These are phyloP conservation scores for Gymnopithys bicolor DNA, from an alignment of 2,797 vertebrate species.

Conservation along the genomic window DNA sequence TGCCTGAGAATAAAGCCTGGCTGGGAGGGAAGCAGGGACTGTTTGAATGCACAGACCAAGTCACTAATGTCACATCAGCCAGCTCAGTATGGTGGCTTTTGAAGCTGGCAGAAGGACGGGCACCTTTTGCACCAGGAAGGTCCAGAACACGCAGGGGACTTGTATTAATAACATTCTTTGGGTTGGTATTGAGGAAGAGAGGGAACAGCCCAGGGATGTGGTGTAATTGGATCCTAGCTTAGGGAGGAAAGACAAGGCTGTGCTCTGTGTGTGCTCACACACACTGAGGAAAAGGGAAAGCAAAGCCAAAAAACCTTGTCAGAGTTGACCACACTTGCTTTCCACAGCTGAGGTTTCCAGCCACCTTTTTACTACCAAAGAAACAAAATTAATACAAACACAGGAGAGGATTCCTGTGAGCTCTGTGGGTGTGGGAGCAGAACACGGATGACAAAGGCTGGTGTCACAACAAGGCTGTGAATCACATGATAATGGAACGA, in stretches of 20 bases:
- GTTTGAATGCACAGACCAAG: neutral
- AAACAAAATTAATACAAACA: constrained; percentile 25
- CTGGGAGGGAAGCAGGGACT: neutral
- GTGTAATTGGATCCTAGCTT: neutral
- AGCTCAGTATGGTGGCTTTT: neutral
- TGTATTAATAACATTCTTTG: neutral
- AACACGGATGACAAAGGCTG: constrained; percentile 6
- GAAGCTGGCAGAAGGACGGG: neutral
- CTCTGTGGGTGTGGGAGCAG: constrained; percentile 63
- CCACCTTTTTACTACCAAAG: constrained; percentile 39
- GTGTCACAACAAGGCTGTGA: constrained; percentile 42
- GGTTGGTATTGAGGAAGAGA: neutral
- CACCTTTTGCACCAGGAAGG: neutral
- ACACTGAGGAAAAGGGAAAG: neutral
- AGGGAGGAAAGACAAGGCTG: neutral
- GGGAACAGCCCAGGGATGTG: neutral
- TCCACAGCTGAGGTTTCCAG: constrained; percentile 40
- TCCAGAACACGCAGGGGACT: neutral
- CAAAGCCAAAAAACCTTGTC: constrained; percentile 38
- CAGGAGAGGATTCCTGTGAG: neutral
- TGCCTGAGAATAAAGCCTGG: neutral
- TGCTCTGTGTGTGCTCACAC: neutral
- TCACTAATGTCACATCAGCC: neutral
- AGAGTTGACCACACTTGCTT: constrained; percentile 25
- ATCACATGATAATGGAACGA: neutral